Evolutionary conservation across 2,888 invertebrate species (phyloP).

Genomic region (Idaea aversata): DNA sequence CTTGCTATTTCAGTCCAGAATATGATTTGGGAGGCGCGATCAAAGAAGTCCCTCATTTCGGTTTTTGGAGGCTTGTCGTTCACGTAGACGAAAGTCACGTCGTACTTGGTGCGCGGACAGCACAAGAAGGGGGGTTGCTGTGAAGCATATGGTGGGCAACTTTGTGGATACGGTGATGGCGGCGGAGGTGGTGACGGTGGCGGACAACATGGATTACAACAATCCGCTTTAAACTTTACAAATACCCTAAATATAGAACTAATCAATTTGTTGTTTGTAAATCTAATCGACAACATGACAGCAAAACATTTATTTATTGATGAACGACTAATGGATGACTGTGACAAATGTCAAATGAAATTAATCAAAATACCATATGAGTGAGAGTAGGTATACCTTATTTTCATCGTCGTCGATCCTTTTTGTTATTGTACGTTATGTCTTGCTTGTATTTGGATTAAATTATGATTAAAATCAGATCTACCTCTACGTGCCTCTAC

Average conservation of each 20-base stretch:
- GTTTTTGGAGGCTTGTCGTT: constrained; percentile 82
- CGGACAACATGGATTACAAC: constrained; percentile 14
- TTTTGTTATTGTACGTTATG: background rate
- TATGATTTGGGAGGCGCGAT: constrained; percentile 84
- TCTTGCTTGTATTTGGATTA: background rate
- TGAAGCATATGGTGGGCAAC: constrained; percentile 20
- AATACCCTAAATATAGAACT: background rate
- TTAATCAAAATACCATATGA: background rate
- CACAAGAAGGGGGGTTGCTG: constrained; percentile 47
- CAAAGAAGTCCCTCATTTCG: constrained; percentile 83
- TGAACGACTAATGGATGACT: background rate
- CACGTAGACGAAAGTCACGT: constrained; percentile 76
- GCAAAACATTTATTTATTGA: background rate
- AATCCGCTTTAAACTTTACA: background rate
- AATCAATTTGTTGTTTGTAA: background rate
- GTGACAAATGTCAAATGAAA: background rate
- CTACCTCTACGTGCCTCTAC: no score
- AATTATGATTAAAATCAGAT: no score
- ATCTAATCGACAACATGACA: background rate
- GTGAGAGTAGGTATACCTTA: background rate
- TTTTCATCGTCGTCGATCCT: background rate
- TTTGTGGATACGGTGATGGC: constrained; percentile 18
- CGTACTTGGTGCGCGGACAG: constrained; percentile 55
- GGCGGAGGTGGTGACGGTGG: background rate
- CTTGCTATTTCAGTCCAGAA: constrained; percentile 89